These are phyloP conservation scores for Rhipidura dahli DNA, from an alignment of 2,113 vertebrate genomes.

Conservation along the genomic window DNA sequence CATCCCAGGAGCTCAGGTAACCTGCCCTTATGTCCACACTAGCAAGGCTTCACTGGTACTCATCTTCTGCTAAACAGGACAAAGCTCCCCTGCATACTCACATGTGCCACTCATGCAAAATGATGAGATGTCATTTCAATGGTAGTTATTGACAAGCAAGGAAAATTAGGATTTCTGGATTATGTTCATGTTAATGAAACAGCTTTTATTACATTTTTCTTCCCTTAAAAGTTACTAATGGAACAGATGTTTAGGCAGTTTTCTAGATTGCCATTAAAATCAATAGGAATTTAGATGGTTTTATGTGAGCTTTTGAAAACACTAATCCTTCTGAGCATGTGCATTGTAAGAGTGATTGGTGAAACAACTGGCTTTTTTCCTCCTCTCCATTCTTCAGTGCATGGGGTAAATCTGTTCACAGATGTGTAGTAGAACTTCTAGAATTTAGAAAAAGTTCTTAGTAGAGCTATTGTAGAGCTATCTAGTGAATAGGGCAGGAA, in stretches of 20 bases:
- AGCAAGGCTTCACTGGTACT: background rate
- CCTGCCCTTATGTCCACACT: background rate
- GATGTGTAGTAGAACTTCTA: background rate
- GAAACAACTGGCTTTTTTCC: background rate
- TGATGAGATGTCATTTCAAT: background rate
- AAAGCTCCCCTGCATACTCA: background rate
- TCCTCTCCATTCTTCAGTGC: background rate
- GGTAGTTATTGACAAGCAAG: background rate
- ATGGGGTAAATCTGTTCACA: background rate
- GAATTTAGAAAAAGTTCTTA: background rate
- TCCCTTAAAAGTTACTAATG: background rate
- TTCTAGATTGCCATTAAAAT: background rate
- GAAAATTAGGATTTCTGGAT: background rate
- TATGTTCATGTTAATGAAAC: background rate
- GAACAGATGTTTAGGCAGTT: background rate
- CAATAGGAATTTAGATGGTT: background rate
- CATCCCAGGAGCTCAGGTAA: background rate
- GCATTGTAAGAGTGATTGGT: background rate
- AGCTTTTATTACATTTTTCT: background rate
- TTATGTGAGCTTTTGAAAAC: background rate
- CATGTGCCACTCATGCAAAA: background rate
- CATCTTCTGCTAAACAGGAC: background rate
- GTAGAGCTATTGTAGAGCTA: background rate
- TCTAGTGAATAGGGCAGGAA: background rate
- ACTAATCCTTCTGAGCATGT: background rate